A percentile compares a stretch with the other conserved stretches of the same genome.
Evolutionary conservation across 2,888 invertebrate genomes (phyloP).

Genomic region (Poecilus cupreus): DNA sequence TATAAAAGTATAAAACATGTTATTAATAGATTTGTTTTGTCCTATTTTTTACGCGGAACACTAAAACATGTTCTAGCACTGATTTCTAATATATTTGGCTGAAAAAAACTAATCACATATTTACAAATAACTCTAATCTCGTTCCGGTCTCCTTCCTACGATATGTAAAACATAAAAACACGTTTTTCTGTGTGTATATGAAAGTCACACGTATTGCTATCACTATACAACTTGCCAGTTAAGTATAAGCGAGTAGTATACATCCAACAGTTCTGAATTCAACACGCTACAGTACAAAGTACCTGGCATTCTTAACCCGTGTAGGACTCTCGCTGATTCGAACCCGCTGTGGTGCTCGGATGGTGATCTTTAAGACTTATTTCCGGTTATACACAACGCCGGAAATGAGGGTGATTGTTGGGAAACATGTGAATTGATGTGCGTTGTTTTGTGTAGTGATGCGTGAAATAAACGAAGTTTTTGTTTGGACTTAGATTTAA

Average conservation of each 20-base stretch:
- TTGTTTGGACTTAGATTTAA: not conserved
- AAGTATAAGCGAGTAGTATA: not conserved
- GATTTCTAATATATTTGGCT: not conserved
- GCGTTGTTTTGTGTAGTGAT: not conserved
- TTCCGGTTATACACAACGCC: not conserved
- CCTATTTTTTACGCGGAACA: too few species aligned
- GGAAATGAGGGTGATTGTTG: slow-evolving; percentile 5
- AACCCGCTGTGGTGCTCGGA: not conserved
- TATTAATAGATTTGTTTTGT: not conserved
- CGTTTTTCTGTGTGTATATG: slow-evolving; percentile 1
- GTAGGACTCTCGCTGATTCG: not conserved
- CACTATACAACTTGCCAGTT: not conserved
- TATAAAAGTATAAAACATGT: not conserved
- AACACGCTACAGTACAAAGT: not conserved
- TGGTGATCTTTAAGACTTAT: slow-evolving; percentile 13
- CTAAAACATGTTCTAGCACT: too few species aligned
- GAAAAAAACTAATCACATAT: not conserved
- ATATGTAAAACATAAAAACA: slow-evolving; percentile 3
- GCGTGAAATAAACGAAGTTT: slow-evolving; percentile 3
- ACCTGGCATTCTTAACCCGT: slow-evolving; percentile 6
- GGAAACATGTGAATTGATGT: slow-evolving; percentile 4
- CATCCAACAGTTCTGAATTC: not conserved
- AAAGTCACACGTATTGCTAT: slow-evolving; percentile 8
- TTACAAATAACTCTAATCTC: not conserved
- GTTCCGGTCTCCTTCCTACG: not conserved